Base-by-base conservation (phyloP, 2,113 vertebrate species). In the Apus apus region DNA sequence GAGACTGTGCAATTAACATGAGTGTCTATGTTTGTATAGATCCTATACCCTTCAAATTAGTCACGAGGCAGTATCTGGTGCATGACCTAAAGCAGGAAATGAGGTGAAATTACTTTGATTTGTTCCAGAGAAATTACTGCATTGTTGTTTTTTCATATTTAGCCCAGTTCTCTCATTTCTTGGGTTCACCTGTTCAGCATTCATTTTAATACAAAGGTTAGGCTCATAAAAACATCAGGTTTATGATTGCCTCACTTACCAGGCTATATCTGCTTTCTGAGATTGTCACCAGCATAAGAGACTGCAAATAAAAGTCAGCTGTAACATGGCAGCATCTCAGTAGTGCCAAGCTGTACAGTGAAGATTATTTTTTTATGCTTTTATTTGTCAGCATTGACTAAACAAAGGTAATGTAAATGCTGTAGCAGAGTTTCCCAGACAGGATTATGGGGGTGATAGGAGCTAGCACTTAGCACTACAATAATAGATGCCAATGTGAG, bases 291-390 rank as follows among this genome's bases (percentile, higher is more conserved):
- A 65, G 50, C 57, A 16, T 71, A 56, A 81, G 68, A 78, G 68
- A 50, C 53, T 90, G 57, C 40, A 86, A 94, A 78, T 81, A 86
- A 93, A 96, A 93, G 53, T 74, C 57, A 77, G 13, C 81, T 50
- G 45, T 23, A 93, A 62, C 43, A 58, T 57, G 58, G 66, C 75
- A 93, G 38, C 79, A 71, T 75, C 57, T 84, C 76, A 8, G 68
- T 73, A 56, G 36, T 80, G 51, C 75, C 67, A 93, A 2, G 61
- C 87, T 96, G 68, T 86, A 46, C 32, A 61, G 34, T 53, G 38
- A 70, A 90, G 75, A 65, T 93, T 78, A 92, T 94, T 92, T 95
- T 72, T 80, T 93, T 95, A 68, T 84, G 65, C 34, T 80, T 83
- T 88, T 90, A 67, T 96, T 92, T 96, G 65, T 60, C 45, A 84